Evolutionary conservation across 2,888 invertebrate species (phyloP).

Genomic region (Drosophila gaucha): DNA sequence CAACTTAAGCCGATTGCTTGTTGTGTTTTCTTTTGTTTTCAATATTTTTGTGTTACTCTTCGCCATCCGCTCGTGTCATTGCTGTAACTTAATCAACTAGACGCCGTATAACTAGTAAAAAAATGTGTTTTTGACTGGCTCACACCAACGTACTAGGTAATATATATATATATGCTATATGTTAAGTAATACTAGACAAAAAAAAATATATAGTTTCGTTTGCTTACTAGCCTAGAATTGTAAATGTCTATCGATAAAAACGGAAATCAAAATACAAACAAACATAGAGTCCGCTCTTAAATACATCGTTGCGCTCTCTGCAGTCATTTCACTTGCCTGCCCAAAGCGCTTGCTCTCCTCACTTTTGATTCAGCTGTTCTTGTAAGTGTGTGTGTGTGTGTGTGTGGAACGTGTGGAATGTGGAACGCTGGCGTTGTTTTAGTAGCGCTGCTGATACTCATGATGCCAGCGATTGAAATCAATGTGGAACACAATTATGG

Average conservation of each 20-base stretch:
- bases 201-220: constrained; percentile 59
- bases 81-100: constrained; percentile 46
- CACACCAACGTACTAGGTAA: constrained; percentile 60
- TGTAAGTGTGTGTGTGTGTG: not conserved
- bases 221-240: constrained; percentile 69
- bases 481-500: constrained; percentile 99
- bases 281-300: constrained; percentile 30
- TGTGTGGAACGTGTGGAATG: constrained; percentile 12
- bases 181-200: constrained; percentile 69
- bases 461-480: constrained; percentile 99
- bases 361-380: constrained; percentile 17
- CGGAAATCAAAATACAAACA: constrained; percentile 28
- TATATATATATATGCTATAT: constrained; percentile 57
- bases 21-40: constrained; percentile 30
- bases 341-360: constrained; percentile 1
- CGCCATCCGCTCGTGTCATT: constrained; percentile 12
- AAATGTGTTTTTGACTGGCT: constrained; percentile 55
- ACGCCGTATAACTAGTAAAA: constrained; percentile 59
- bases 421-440: too few relatives aligned
- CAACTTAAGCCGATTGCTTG: constrained; percentile 62
- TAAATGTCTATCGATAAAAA: constrained; percentile 68
- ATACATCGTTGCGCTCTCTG: constrained; percentile 15
- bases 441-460: constrained; percentile 97
- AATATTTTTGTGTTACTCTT: constrained; percentile 1
- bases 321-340: constrained; percentile 45